Percentiles rank a stretch among this genome's conserved stretches.
phyloP scores from a whole-genome alignment of 2,797 vertebrate genomes.

The Brachyrhaphis roseni region DNA sequence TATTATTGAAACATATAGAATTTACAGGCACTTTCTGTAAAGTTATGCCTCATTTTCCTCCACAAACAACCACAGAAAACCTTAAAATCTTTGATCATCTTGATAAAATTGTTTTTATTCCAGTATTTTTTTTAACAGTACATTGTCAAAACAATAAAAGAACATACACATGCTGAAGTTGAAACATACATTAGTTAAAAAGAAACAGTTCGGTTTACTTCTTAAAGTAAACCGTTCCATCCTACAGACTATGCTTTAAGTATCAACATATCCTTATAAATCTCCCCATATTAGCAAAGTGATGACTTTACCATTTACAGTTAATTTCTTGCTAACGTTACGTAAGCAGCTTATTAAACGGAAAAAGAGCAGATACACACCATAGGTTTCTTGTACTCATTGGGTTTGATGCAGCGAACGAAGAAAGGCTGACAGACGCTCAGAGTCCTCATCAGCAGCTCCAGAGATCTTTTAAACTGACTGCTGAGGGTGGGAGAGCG shows the following conservation, averaged over 20 bases:
- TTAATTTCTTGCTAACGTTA: background rate
- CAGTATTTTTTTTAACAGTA: background rate
- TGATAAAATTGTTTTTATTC: too few species aligned
- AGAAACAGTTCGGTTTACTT: background rate
- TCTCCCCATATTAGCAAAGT: background rate
- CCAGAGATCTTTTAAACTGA: conserved; percentile 98
- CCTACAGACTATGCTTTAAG: background rate
- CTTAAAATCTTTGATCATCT: background rate
- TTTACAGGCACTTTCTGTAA: background rate
- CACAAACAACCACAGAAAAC: background rate
- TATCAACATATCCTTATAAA: background rate
- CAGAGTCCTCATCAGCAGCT: conserved; percentile 96
- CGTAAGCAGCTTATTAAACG: background rate
- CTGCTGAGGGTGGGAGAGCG: conserved; percentile 98
- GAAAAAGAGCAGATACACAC: conserved; percentile 77
- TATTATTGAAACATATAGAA: background rate
- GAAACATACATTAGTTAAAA: background rate
- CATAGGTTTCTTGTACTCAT: conserved; percentile 98
- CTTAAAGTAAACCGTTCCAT: background rate
- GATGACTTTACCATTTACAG: background rate
- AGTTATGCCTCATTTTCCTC: background rate
- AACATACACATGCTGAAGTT: background rate
- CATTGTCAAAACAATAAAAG: background rate
- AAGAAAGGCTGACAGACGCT: conserved; percentile 97
- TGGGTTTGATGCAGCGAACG: conserved; percentile 98